These are phyloP conservation scores for Ciconia maguari DNA, from an alignment of 2,113 vertebrate species.

Conservation along the genomic window DNA sequence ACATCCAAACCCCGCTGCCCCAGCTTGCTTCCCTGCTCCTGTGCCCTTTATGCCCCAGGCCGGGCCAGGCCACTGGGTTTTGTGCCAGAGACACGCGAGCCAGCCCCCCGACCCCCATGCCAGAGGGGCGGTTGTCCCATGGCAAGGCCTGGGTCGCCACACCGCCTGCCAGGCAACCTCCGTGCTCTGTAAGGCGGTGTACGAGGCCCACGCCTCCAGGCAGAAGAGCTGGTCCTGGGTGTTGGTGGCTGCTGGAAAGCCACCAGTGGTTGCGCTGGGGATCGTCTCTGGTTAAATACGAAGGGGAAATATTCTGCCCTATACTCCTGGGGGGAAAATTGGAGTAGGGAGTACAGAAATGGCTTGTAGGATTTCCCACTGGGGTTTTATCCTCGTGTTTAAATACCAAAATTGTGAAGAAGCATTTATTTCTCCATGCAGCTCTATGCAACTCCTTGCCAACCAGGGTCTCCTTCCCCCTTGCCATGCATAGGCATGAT, in stretches of 20 bases:
- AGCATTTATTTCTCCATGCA: neutral
- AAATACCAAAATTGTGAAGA: neutral
- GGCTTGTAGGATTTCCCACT: neutral
- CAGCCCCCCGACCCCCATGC: fast-evolving
- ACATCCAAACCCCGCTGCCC: neutral
- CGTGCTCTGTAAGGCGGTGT: fast-evolving
- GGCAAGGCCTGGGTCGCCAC: too few relatives aligned
- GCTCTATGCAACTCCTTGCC: neutral
- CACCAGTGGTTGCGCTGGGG: fast-evolving
- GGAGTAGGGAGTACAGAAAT: fast-evolving
- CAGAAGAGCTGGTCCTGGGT: neutral
- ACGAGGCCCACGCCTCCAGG: neutral
- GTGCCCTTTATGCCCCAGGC: neutral
- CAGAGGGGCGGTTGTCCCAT: neutral
- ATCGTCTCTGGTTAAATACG: neutral
- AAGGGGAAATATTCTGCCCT: neutral
- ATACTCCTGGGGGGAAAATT: fast-evolving
- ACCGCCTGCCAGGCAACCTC: neutral
- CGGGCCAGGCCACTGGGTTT: neutral
- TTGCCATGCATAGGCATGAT: neutral
- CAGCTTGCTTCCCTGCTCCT: neutral
- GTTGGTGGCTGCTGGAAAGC: neutral
- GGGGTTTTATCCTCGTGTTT: neutral
- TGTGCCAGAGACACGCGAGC: neutral
- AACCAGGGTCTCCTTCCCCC: neutral